phyloP scores from a whole-genome alignment of 1,140 invertebrate species.

The Spodoptera litura region DNA sequence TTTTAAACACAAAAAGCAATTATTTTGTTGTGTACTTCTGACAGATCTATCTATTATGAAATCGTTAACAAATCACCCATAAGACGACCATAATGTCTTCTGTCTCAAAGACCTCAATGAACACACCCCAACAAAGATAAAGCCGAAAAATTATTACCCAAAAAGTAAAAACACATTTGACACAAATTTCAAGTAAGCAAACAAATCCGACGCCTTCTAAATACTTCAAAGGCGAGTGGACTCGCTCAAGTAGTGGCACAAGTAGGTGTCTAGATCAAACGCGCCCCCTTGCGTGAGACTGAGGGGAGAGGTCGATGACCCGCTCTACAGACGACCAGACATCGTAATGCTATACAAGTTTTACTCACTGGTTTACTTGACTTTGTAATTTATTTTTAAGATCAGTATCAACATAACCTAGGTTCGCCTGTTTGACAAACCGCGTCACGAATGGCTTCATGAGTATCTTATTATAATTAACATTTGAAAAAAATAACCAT shows the following conservation, averaged over 20 bases:
- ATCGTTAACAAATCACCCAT: no score
- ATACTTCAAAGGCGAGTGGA: conserved; percentile 1
- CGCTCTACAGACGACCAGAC: conserved; percentile 19
- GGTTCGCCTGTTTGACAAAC: no score
- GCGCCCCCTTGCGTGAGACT: conserved; percentile 44
- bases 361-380: conserved; percentile 10
- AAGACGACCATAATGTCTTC: no score
- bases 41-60: no score
- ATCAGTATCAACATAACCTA: no score
- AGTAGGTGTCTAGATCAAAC: conserved; percentile 43
- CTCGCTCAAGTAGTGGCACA: conserved; percentile 9
- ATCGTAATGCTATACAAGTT: conserved; percentile 7
- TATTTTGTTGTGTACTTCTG: no score
- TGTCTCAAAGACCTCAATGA: not conserved
- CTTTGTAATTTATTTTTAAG: not conserved
- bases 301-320: conserved; percentile 54
- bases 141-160: not conserved
- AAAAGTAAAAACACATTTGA: not conserved
- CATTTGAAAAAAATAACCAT: no score
- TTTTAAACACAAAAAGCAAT: no score
- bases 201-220: not conserved
- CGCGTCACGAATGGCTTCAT: no score
- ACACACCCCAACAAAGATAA: not conserved
- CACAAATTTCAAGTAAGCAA: not conserved
- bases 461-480: no score